Percentiles rank a stretch among this genome's conserved stretches.
These are phyloP conservation scores for Acridotheres tristis DNA, from an alignment of 2,797 vertebrate genomes.

Conservation along the genomic window DNA sequence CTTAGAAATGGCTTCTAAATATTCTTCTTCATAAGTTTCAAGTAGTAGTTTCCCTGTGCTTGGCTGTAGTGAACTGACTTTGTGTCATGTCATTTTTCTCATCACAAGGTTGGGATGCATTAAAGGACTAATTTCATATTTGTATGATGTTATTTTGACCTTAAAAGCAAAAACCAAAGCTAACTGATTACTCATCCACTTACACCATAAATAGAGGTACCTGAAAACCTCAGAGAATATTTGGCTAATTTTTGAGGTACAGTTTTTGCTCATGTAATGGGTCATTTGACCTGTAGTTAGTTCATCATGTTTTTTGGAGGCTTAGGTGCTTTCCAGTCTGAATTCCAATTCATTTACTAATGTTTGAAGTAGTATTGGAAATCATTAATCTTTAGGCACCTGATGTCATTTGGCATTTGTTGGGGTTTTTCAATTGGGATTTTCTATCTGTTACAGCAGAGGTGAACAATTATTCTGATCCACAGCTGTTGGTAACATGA, in stretches of 20 bases:
- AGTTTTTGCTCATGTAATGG: neutral
- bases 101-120: neutral
- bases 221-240: neutral
- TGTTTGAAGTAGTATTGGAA: neutral
- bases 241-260: neutral
- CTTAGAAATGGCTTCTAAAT: too few species aligned
- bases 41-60: neutral
- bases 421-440: neutral
- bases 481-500: neutral
- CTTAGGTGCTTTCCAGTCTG: neutral
- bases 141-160: neutral
- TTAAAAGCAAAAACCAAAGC: neutral
- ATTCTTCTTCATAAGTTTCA: too few species aligned
- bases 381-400: neutral
- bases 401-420: neutral
- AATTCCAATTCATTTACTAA: neutral
- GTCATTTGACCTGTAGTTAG: neutral
- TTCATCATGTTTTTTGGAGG: neutral
- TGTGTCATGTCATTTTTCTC: neutral
- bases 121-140: neutral
- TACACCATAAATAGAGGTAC: neutral
- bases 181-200: neutral
- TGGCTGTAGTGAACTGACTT: conserved; percentile 6
- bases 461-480: neutral
- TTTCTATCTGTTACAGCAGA: neutral